Evolutionary conservation across 2,888 invertebrate genomes (phyloP).

Genomic region (Polyommatus iphigenia): DNA sequence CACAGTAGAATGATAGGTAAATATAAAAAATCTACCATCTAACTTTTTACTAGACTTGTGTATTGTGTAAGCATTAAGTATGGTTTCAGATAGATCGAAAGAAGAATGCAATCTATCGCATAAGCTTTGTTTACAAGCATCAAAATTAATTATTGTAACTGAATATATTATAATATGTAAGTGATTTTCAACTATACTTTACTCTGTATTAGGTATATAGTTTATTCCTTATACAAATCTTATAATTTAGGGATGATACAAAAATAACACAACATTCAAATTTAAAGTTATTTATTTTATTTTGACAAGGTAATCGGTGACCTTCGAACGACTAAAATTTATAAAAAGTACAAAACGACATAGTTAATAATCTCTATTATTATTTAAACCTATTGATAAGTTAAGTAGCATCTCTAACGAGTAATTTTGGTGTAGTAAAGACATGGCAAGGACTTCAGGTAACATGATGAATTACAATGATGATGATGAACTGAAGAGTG

Average conservation of each 20-base stretch:
- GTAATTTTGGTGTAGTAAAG: conserved; percentile 34
- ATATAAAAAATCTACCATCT: too few species aligned
- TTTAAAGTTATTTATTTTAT: conserved; percentile 76
- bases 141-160: too few species aligned
- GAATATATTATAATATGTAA: too few species aligned
- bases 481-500: background rate
- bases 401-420: conserved; percentile 68
- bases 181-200: background rate
- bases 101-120: too few species aligned
- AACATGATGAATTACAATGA: background rate
- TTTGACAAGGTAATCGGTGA: conserved; percentile 78
- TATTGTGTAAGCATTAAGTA: too few species aligned
- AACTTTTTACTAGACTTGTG: too few species aligned
- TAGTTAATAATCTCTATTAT: conserved; percentile 69
- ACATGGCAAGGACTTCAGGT: conserved; percentile 42
- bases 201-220: background rate
- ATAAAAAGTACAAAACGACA: conserved; percentile 78
- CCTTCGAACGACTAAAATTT: conserved; percentile 74
- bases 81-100: too few species aligned
- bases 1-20: too few species aligned
- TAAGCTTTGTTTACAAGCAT: background rate
- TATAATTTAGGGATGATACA: conserved; percentile 31
- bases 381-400: conserved; percentile 66
- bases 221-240: conserved; percentile 43
- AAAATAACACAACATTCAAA: conserved; percentile 43